A percentile compares a stretch with the other conserved stretches of the same genome.
Conservation (phyloP, 2,797 vertebrate genomes). For the Syndactyla subalaris region DNA sequence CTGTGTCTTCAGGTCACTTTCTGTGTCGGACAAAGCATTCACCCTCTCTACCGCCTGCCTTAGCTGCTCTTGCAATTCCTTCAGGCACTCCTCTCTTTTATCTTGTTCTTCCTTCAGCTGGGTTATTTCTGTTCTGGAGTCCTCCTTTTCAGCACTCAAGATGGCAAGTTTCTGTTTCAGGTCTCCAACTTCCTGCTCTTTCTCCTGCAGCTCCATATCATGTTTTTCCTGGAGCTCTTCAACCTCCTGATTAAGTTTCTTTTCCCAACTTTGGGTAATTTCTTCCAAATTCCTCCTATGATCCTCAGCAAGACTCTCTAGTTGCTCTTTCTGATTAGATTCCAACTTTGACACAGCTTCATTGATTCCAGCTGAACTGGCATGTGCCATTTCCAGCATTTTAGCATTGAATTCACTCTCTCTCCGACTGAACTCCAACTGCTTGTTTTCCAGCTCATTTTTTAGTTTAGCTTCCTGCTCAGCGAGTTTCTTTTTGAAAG, state of each 20-base stretch:
- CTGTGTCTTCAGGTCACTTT: conserved; percentile 81
- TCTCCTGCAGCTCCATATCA: conserved; percentile 82
- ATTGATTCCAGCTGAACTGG: conserved; percentile 86
- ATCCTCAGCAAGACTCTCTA: conserved; percentile 79
- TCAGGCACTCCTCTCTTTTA: conserved; percentile 79
- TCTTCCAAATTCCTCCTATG: conserved; percentile 81
- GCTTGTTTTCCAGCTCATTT: conserved; percentile 87
- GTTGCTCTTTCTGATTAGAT: conserved; percentile 86
- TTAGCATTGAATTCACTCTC: conserved; percentile 89
- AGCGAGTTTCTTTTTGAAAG: conserved; percentile 87
- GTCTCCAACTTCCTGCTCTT: conserved; percentile 82
- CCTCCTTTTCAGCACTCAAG: conserved; percentile 80
- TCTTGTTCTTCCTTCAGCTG: conserved; percentile 82
- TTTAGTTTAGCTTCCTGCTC: conserved; percentile 89
- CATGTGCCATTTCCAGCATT: conserved; percentile 89
- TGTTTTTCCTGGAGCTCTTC: conserved; percentile 86
- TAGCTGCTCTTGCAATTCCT: conserved; percentile 87
- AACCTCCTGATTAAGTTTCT: conserved; percentile 82
- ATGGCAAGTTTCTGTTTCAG: conserved; percentile 77
- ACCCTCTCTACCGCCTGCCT: conserved; percentile 79
- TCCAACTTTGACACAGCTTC: conserved; percentile 87
- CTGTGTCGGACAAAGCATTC: conserved; percentile 78
- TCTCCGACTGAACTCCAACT: conserved; percentile 86
- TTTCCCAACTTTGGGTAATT: conserved; percentile 78
- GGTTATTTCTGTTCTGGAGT: conserved; percentile 72